Conservation (phyloP, 2,888 invertebrate species). For the Agapostemon virescens region DNA sequence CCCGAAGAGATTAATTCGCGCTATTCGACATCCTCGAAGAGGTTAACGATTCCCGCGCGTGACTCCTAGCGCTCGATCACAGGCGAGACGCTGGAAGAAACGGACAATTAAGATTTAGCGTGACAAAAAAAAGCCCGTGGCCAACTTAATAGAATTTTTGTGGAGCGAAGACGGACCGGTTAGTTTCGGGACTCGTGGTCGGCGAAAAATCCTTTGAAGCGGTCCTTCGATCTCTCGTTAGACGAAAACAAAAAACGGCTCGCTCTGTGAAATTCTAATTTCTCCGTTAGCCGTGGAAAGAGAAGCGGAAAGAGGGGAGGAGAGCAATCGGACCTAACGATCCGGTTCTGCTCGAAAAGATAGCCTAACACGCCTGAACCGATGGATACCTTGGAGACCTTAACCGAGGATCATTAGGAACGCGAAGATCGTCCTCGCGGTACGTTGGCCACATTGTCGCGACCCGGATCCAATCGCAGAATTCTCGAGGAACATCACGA, state of each 20-base stretch:
- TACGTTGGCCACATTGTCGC: slow-evolving; percentile 58
- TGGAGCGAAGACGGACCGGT: slow-evolving; percentile 20
- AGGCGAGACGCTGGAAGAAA: background rate
- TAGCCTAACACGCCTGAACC: slow-evolving; percentile 30
- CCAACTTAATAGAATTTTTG: slow-evolving; percentile 27
- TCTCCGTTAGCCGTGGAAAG: slow-evolving; percentile 33
- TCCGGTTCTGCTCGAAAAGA: slow-evolving; percentile 14
- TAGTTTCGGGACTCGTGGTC: slow-evolving; percentile 7
- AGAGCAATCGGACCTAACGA: slow-evolving; percentile 35
- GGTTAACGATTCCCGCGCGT: slow-evolving; percentile 3
- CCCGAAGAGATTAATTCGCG: background rate
- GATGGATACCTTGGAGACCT: slow-evolving; percentile 54
- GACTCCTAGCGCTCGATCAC: background rate
- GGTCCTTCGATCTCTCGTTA: slow-evolving; percentile 20
- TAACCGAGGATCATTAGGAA: slow-evolving; percentile 67
- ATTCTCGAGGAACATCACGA: slow-evolving; percentile 69
- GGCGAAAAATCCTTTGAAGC: slow-evolving; percentile 12
- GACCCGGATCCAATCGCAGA: slow-evolving; percentile 74
- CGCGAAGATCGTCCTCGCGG: slow-evolving; percentile 55
- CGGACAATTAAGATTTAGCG: background rate
- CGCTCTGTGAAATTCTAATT: slow-evolving; percentile 42
- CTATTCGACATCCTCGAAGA: background rate
- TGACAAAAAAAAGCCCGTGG: slow-evolving; percentile 9
- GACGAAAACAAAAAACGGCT: background rate
- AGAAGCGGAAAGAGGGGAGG: background rate